These are phyloP conservation scores for Euzetes globulus DNA, from an alignment of 2,888 invertebrate species.

Conservation along the genomic window DNA sequence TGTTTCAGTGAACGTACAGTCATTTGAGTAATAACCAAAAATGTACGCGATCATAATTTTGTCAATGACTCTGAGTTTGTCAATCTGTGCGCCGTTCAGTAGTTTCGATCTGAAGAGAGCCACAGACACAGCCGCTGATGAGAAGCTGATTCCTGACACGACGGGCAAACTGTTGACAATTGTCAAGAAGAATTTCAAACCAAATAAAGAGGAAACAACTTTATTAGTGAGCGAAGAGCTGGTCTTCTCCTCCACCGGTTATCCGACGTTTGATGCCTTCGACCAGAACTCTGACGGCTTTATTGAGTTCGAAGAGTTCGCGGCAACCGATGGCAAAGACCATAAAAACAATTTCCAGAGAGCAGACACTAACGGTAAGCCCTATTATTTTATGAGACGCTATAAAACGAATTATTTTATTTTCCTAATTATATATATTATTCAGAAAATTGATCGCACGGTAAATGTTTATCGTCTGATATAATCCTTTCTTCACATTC, in stretches of 20 bases:
- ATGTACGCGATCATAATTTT: background rate
- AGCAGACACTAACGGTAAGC: background rate
- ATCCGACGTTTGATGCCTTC: conserved; percentile 10
- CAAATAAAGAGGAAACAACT: conserved; percentile 20
- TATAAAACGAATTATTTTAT: background rate
- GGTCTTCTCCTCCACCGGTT: conserved; percentile 14
- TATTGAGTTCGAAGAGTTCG: conserved; percentile 21
- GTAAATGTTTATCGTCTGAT: background rate
- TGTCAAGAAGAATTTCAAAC: conserved; percentile 7
- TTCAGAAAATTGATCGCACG: background rate
- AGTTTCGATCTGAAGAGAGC: background rate
- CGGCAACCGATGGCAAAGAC: conserved; percentile 16
- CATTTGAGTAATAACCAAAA: background rate
- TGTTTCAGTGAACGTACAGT: too few relatives aligned
- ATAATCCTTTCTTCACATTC: too few relatives aligned
- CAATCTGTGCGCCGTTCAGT: conserved; percentile 13
- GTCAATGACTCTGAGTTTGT: background rate
- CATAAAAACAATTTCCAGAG: conserved; percentile 10
- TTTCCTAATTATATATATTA: background rate
- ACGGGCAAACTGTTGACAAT: background rate
- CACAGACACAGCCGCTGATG: background rate
- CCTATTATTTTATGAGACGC: background rate
- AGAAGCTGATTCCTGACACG: background rate
- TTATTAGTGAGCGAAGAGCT: conserved; percentile 13
- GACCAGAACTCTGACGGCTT: conserved; percentile 17